Conservation (phyloP, 2,797 vertebrate species). For the Distichodus sexfasciatus region DNA sequence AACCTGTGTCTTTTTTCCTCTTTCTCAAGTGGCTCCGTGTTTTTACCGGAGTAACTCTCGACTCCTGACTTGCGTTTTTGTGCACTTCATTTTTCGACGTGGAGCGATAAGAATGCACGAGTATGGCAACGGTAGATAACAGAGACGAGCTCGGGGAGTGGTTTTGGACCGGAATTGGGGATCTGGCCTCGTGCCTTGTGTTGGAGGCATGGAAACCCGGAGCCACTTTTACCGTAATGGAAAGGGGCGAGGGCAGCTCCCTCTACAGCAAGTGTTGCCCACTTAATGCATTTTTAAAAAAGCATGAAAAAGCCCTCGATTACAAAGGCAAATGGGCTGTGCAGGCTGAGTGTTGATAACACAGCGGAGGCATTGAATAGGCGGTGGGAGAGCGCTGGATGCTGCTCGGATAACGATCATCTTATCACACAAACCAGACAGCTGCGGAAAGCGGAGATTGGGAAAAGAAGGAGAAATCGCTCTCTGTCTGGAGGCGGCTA, state of each 20-base stretch:
- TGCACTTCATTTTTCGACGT: no score
- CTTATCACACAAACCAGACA: slow-evolving; percentile 30
- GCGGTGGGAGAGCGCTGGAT: slow-evolving; percentile 1
- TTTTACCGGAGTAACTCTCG: no score
- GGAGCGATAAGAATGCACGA: no score
- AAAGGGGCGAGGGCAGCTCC: not conserved
- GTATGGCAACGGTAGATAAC: no score
- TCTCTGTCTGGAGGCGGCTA: not conserved
- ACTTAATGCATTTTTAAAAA: slow-evolving; percentile 1
- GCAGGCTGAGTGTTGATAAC: slow-evolving; percentile 1
- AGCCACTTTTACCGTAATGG: no score
- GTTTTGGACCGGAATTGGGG: no score
- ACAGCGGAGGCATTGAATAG: slow-evolving; percentile 1
- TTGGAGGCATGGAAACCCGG: no score
- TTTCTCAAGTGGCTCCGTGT: no score
- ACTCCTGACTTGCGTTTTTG: no score
- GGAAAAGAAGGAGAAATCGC: not conserved
- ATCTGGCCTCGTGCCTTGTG: no score
- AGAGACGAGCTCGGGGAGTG: no score
- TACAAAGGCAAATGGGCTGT: slow-evolving; percentile 18
- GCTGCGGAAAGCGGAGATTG: not conserved
- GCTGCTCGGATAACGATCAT: slow-evolving; percentile 23
- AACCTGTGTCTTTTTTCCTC: no score
- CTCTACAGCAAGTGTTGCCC: not conserved
- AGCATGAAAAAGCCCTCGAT: not conserved